Evolutionary conservation across 2,797 vertebrate species (phyloP).

Genomic region (Mus spretus): DNA sequence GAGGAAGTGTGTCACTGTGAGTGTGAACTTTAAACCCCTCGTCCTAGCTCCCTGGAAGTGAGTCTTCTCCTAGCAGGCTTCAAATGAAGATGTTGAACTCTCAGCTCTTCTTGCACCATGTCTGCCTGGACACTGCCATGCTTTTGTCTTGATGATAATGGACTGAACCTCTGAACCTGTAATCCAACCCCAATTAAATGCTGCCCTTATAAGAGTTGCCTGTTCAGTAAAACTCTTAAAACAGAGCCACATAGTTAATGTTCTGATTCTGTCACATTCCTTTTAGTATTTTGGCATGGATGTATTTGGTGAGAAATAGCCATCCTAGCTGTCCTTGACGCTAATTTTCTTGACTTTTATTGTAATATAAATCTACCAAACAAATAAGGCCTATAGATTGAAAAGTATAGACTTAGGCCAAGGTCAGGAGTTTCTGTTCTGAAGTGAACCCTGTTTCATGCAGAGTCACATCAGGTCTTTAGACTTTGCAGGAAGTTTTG

Average conservation of each 20-base stretch:
- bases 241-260: not conserved
- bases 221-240: not conserved
- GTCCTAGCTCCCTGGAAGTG: not conserved
- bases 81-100: not conserved
- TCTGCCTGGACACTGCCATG: not conserved
- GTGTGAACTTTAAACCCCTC: not conserved
- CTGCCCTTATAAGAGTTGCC: not conserved
- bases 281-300: not conserved
- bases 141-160: not conserved
- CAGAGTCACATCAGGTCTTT: not conserved
- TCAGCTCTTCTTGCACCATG: not conserved
- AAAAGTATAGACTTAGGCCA: not conserved
- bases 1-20: not conserved
- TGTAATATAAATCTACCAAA: not conserved
- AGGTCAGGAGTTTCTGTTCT: not conserved
- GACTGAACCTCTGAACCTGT: not conserved
- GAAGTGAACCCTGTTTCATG: not conserved
- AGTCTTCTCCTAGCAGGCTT: not conserved
- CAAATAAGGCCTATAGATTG: not conserved
- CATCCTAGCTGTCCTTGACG: not conserved
- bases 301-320: not conserved
- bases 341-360: not conserved
- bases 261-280: not conserved
- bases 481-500: not conserved
- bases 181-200: not conserved